Conservation (phyloP, 2,888 invertebrate genomes). For the Nasonovia ribisnigri region DNA sequence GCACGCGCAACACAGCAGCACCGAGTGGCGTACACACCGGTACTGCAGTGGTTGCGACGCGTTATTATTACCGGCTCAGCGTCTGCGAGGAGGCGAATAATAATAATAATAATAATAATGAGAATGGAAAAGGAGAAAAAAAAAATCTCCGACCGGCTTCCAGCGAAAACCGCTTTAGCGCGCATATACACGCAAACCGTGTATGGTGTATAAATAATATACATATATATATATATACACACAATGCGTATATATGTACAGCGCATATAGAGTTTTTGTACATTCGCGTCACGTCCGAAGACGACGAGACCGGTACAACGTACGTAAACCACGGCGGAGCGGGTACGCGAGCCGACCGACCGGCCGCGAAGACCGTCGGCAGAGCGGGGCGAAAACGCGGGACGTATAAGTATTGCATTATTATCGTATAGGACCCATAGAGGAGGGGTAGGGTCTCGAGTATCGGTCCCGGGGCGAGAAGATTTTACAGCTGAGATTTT, state of each 20-base stretch:
- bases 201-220: background rate
- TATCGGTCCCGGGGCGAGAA: background rate
- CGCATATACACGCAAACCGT: background rate
- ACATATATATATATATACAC: background rate
- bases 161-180: conserved; percentile 55
- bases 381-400: background rate
- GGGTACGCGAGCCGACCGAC: background rate
- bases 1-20: background rate
- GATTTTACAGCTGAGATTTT: background rate
- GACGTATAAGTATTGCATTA: background rate
- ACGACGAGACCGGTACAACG: conserved; percentile 15
- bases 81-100: conserved; percentile 36
- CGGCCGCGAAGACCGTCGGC: background rate
- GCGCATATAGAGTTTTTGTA: background rate
- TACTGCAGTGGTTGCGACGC: conserved; percentile 26
- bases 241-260: background rate
- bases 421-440: background rate
- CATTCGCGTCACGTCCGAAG: conserved; percentile 61
- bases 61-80: conserved; percentile 26
- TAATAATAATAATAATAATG: conserved; percentile 49
- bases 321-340: background rate
- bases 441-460: background rate
- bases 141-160: conserved; percentile 37
- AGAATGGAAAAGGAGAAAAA: background rate
- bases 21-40: background rate